These are phyloP conservation scores for Natrix natrix DNA, from an alignment of 2,797 vertebrate species.

Conservation along the genomic window DNA sequence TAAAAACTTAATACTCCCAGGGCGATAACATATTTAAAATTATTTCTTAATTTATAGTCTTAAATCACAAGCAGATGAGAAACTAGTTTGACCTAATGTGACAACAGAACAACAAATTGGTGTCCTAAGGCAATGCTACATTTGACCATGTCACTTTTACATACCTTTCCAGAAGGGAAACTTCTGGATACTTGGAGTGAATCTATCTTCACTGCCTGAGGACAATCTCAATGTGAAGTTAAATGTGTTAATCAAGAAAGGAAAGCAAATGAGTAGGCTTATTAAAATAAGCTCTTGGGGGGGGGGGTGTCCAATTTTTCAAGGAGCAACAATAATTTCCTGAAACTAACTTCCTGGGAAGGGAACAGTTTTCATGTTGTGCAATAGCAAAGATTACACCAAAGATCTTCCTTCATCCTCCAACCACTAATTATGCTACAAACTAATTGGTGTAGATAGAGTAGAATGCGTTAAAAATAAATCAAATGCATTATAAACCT, in stretches of 20 bases:
- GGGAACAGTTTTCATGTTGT: background rate
- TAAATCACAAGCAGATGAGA: background rate
- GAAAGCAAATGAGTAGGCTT: background rate
- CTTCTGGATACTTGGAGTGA: background rate
- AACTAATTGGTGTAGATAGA: background rate
- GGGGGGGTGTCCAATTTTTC: background rate
- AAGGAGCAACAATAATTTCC: background rate
- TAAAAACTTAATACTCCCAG: background rate
- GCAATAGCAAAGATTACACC: background rate
- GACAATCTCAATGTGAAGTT: background rate
- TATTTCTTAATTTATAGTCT: background rate
- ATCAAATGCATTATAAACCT: background rate
- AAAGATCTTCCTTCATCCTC: background rate
- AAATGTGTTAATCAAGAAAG: background rate
- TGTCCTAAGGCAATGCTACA: background rate
- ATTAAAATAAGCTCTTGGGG: background rate
- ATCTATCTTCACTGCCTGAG: background rate
- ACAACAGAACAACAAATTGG: background rate
- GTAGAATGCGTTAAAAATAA: background rate
- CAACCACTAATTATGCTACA: background rate
- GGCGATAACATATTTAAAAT: background rate
- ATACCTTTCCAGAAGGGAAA: background rate
- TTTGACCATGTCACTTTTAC: background rate
- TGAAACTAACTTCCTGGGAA: background rate
- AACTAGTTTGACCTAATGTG: background rate